Conservation (phyloP, 1,140 invertebrate species). For the Zaprionus ornatus region DNA sequence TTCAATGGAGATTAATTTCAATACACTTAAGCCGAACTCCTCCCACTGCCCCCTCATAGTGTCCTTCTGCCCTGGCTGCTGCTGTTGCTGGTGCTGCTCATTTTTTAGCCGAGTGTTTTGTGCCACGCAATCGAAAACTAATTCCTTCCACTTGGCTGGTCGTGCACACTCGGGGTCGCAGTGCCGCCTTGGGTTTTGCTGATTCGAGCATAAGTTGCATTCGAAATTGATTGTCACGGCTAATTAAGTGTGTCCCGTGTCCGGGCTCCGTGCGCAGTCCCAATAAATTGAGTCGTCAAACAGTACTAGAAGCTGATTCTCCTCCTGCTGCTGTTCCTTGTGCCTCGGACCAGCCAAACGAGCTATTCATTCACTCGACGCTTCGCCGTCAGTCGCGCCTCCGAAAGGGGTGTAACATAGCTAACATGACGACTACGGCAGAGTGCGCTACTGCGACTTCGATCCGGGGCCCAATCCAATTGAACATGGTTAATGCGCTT, state of each 20-base stretch:
- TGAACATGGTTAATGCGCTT: constrained; percentile 77
- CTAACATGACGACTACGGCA: neutral
- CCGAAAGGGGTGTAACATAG: constrained; percentile 72
- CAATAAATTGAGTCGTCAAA: constrained; percentile 84
- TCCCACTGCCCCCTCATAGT: neutral
- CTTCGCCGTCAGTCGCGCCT: constrained; percentile 46
- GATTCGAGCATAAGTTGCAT: constrained; percentile 84
- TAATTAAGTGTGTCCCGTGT: constrained; percentile 82
- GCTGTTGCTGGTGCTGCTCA: constrained; percentile 5
- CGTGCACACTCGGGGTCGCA: constrained; percentile 5
- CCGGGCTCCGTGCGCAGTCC: constrained; percentile 44
- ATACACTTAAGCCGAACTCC: constrained; percentile 11
- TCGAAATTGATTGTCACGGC: constrained; percentile 84
- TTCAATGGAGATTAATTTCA: constrained; percentile 35
- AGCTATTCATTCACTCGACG: constrained; percentile 59
- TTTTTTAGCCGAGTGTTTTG: constrained; percentile 41
- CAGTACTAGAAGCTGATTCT: neutral
- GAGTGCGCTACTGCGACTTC: constrained; percentile 5
- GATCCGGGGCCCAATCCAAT: constrained; percentile 47
- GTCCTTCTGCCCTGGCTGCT: neutral
- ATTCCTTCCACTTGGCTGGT: constrained; percentile 71
- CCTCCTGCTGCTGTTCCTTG: neutral
- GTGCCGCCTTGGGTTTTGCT: constrained; percentile 61
- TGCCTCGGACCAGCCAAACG: constrained; percentile 31
- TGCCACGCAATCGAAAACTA: constrained; percentile 67